Evolutionary conservation across 2,797 vertebrate genomes (phyloP).

Genomic region (Spheniscus humboldti): DNA sequence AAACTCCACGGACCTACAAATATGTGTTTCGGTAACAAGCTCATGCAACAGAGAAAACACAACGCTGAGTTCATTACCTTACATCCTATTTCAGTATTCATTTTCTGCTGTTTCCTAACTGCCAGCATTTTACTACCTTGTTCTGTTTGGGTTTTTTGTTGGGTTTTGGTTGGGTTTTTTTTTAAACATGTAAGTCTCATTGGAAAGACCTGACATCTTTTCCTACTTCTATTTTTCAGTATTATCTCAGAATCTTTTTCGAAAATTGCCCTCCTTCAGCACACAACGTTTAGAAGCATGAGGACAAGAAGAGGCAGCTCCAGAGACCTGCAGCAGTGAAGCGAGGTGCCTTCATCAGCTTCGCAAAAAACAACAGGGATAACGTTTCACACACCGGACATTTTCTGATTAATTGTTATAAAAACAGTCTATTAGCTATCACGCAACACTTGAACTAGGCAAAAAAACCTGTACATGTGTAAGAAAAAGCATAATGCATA

Average conservation of each 20-base stretch:
- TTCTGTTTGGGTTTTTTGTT: accelerated
- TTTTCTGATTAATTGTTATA: neutral
- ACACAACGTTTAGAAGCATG: neutral
- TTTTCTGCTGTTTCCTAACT: neutral
- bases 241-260: neutral
- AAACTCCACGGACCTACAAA: neutral
- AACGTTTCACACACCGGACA: neutral
- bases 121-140: neutral
- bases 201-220: neutral
- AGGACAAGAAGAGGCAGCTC: neutral
- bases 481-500: neutral
- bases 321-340: neutral
- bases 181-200: neutral
- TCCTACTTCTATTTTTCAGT: neutral
- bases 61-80: neutral
- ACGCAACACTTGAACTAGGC: neutral
- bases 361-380: neutral
- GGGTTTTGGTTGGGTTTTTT: neutral
- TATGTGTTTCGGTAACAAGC: neutral
- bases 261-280: neutral
- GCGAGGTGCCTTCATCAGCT: neutral
- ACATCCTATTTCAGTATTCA: neutral
- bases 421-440: neutral
- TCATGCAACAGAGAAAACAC: neutral
- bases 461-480: neutral